Percentiles rank a stretch among this genome's conserved stretches.
These are phyloP conservation scores for Rhabdophis nuchalis DNA, from an alignment of 2,797 vertebrate species.

Conservation along the genomic window DNA sequence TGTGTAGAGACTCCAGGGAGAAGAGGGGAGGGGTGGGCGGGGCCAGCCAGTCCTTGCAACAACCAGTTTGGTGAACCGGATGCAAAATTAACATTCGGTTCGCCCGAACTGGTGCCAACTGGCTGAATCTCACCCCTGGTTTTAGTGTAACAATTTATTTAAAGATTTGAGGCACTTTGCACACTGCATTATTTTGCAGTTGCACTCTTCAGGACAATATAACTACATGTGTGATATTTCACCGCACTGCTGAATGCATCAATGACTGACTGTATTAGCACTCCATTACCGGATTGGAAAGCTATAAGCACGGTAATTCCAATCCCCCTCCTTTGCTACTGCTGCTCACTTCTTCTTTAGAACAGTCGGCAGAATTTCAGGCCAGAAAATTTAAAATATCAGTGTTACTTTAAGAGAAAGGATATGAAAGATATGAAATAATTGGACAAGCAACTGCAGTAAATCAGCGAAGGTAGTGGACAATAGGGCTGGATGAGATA, in stretches of 20 bases:
- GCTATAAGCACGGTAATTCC: not conserved
- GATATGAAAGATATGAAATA: not conserved
- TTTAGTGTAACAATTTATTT: not conserved
- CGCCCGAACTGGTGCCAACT: too few relatives aligned
- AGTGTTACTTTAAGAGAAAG: not conserved
- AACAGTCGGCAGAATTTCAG: not conserved
- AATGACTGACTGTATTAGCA: not conserved
- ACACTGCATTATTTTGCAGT: not conserved
- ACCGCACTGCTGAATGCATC: not conserved
- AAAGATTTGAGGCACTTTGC: not conserved
- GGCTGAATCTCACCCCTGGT: not conserved
- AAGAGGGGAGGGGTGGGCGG: too few relatives aligned
- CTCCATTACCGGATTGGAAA: not conserved
- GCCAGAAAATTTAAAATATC: not conserved
- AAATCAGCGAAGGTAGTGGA: not conserved
- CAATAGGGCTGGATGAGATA: not conserved
- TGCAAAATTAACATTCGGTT: too few relatives aligned
- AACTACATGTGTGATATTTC: conserved; percentile 5
- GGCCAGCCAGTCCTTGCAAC: too few relatives aligned
- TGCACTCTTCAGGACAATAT: not conserved
- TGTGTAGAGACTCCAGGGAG: too few relatives aligned
- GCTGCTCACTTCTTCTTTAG: not conserved
- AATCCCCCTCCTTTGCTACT: conserved; percentile 16
- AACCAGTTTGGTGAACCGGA: too few relatives aligned
- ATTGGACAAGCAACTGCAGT: not conserved